Conservation (phyloP, 1,140 invertebrate species). For the Drosophila sucinea region DNA sequence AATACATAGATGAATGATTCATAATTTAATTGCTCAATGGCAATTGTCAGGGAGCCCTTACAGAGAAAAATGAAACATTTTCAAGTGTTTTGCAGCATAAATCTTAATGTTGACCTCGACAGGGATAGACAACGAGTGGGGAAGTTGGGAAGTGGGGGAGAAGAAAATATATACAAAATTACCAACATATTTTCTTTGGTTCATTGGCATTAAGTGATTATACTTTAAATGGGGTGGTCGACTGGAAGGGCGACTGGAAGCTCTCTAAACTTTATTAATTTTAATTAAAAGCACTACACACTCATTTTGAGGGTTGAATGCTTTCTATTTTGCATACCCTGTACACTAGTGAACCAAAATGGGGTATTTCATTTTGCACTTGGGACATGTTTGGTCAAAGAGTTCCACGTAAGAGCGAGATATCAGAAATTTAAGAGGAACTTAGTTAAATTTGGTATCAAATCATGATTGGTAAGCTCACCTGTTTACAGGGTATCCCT, state of each 20-base stretch:
- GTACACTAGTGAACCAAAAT: not conserved
- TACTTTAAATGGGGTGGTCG: not conserved
- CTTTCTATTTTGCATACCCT: slow-evolving; percentile 33
- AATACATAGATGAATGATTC: slow-evolving; percentile 55
- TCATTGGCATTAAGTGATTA: slow-evolving; percentile 60
- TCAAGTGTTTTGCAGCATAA: slow-evolving; percentile 47
- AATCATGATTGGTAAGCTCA: too few species aligned
- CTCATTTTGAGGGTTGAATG: slow-evolving; percentile 71
- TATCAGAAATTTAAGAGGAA: too few species aligned
- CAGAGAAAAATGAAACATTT: not conserved
- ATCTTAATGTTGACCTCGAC: slow-evolving; percentile 36
- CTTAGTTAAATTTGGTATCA: too few species aligned
- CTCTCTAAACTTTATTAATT: slow-evolving; percentile 80
- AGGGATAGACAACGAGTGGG: not conserved
- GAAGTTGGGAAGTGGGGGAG: not conserved
- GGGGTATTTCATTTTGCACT: not conserved
- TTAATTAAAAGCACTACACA: slow-evolving; percentile 79
- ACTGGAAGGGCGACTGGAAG: slow-evolving; percentile 19
- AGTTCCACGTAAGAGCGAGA: too few species aligned
- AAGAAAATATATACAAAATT: slow-evolving; percentile 20
- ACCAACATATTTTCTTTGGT: slow-evolving; percentile 13
- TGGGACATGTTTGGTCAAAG: too few species aligned
- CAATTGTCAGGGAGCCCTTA: slow-evolving; percentile 46
- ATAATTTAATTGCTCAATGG: slow-evolving; percentile 71
- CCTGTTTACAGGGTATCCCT: too few species aligned